These are phyloP conservation scores for Lycodopsis pacificus DNA, from an alignment of 2,797 vertebrate species.

Conservation along the genomic window DNA sequence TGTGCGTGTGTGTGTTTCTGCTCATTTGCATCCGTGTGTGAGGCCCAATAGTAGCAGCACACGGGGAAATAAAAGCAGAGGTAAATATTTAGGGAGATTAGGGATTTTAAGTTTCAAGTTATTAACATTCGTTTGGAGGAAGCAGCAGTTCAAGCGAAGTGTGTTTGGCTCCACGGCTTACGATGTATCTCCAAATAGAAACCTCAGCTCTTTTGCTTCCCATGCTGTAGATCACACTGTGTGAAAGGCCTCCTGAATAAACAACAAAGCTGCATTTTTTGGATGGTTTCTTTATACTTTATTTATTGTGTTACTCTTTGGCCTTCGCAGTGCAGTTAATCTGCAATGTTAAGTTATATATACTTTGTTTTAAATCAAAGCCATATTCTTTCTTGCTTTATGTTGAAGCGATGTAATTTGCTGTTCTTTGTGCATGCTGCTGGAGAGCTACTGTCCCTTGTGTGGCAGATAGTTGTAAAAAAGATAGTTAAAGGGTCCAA, in stretches of 20 bases:
- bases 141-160: neutral
- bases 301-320: constrained; percentile 24
- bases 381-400: neutral
- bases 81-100: constrained; percentile 49
- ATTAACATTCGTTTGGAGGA: constrained; percentile 19
- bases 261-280: constrained; percentile 29
- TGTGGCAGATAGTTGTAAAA: neutral
- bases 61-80: neutral
- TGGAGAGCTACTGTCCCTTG: neutral
- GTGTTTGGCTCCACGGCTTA: constrained; percentile 19
- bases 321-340: constrained; percentile 16
- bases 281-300: constrained; percentile 25
- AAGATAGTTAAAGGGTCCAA: constrained; percentile 2
- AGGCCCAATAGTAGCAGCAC: neutral
- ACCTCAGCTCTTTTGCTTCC: constrained; percentile 28
- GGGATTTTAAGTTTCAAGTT: constrained; percentile 27
- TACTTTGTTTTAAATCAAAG: neutral
- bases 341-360: constrained; percentile 1
- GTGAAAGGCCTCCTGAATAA: constrained; percentile 28
- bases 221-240: constrained; percentile 15
- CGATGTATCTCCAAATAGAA: constrained; percentile 36
- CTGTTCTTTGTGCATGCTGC: neutral
- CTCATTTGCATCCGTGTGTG: neutral
- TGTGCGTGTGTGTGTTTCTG: neutral
- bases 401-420: neutral